Conservation (phyloP, 2,113 vertebrate genomes). For the Athene cunicularia region DNA sequence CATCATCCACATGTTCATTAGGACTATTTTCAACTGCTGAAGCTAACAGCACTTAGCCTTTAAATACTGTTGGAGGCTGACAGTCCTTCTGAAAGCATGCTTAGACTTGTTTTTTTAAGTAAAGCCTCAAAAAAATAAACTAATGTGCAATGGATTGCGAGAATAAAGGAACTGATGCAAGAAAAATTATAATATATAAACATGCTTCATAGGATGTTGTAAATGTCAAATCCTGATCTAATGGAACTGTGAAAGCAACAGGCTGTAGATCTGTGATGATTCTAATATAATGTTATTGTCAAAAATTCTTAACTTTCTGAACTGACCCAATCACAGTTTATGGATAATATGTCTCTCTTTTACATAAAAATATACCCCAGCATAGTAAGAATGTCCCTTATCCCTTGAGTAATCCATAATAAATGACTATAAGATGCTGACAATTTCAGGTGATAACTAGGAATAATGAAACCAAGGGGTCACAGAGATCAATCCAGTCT, state of each 20-base stretch:
- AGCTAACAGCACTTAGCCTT: not conserved
- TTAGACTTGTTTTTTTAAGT: not conserved
- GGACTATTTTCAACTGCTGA: not conserved
- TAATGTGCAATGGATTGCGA: not conserved
- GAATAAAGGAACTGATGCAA: not conserved
- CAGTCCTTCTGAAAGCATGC: not conserved
- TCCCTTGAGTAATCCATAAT: not conserved
- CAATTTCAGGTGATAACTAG: accelerated
- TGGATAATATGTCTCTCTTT: not conserved
- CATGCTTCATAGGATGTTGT: not conserved
- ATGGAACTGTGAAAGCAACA: not conserved
- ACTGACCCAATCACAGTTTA: not conserved
- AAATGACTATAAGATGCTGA: not conserved
- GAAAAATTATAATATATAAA: not conserved
- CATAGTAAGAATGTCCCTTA: not conserved
- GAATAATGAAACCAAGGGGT: not conserved
- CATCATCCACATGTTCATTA: not conserved
- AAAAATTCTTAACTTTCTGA: not conserved
- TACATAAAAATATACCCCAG: not conserved
- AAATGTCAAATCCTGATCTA: not conserved
- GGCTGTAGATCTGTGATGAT: not conserved
- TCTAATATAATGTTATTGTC: not conserved
- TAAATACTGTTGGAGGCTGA: not conserved
- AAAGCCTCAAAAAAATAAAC: not conserved
- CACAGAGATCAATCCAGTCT: not conserved